Evolutionary conservation across 2,888 invertebrate species (phyloP).

Genomic region (Thyatira batis): DNA sequence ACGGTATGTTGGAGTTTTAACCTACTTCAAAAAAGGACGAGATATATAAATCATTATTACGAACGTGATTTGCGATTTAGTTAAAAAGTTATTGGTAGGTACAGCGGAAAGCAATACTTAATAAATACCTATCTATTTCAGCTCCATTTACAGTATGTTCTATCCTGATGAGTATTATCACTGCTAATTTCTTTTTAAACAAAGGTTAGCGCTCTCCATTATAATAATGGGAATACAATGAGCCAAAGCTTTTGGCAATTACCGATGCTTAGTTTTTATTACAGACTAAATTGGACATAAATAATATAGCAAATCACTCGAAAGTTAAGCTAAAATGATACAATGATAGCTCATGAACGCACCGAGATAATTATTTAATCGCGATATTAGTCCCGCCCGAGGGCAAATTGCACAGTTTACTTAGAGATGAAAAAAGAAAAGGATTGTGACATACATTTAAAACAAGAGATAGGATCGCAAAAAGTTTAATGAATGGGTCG

Average conservation of each 20-base stretch:
- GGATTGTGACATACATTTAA: conserved; percentile 68
- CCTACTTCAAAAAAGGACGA: too few species aligned
- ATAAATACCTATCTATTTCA: too few species aligned
- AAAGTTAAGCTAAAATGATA: conserved; percentile 61
- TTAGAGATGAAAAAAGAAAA: conserved; percentile 50
- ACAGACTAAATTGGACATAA: conserved; percentile 16
- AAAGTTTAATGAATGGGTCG: conserved; percentile 72
- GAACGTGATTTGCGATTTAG: conserved; percentile 15
- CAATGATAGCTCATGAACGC: conserved; percentile 57
- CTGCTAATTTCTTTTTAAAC: not conserved
- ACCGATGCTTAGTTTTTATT: conserved; percentile 15
- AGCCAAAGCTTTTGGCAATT: not conserved
- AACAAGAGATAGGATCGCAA: conserved; percentile 63
- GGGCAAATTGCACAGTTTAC: conserved; percentile 65
- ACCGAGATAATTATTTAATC: conserved; percentile 70
- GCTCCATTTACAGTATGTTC: conserved; percentile 9
- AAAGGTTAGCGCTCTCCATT: not conserved
- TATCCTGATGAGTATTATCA: not conserved
- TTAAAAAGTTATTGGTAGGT: too few species aligned
- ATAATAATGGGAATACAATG: not conserved
- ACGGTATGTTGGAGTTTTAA: too few species aligned
- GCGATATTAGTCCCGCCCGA: conserved; percentile 56
- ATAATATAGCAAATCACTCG: conserved; percentile 52
- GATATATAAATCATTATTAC: conserved; percentile 8
- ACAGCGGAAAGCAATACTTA: too few species aligned